Evolutionary conservation across 1,140 invertebrate genomes (phyloP).

Genomic region (Drosophila setifemur): DNA sequence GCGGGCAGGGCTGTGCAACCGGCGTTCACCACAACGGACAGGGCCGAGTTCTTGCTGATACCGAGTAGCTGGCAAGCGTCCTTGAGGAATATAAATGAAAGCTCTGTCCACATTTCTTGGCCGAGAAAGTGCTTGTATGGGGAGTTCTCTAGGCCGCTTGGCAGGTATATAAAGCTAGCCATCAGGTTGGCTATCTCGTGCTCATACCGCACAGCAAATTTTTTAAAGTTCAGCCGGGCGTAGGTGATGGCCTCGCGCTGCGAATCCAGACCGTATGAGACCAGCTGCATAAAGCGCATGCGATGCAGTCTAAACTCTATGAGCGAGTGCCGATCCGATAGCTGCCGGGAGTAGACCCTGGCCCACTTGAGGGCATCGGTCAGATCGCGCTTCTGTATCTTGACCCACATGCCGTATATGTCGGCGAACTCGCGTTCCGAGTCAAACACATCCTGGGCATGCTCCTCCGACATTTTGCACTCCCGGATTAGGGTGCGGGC

Average conservation of each 20-base stretch:
- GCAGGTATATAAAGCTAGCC: conserved; percentile 93
- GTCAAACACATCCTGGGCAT: conserved; percentile 83
- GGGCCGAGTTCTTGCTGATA: conserved; percentile 90
- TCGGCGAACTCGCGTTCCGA: conserved; percentile 92
- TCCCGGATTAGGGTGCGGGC: conserved; percentile 92
- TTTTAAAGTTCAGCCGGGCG: conserved; percentile 92
- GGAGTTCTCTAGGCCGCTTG: conserved; percentile 90
- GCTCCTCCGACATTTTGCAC: conserved; percentile 87
- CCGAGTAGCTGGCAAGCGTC: conserved; percentile 96
- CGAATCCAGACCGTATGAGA: conserved; percentile 65
- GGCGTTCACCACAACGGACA: conserved; percentile 91
- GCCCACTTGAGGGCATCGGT: conserved; percentile 92
- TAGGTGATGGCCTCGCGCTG: conserved; percentile 89
- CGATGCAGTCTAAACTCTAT: conserved; percentile 94
- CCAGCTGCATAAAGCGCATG: conserved; percentile 83
- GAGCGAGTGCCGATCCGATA: conserved; percentile 87
- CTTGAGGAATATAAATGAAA: conserved; percentile 94
- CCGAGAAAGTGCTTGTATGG: conserved; percentile 92
- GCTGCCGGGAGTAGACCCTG: conserved; percentile 85
- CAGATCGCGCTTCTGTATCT: conserved; percentile 89
- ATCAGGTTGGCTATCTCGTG: conserved; percentile 95
- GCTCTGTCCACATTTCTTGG: conserved; percentile 90
- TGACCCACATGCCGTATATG: conserved; percentile 92
- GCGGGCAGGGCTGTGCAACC: conserved; percentile 96
- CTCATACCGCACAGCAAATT: conserved; percentile 91